These are phyloP conservation scores for Montipora capricornis DNA, from an alignment of 64 coral and sea anemone species.

Conservation along the genomic window DNA sequence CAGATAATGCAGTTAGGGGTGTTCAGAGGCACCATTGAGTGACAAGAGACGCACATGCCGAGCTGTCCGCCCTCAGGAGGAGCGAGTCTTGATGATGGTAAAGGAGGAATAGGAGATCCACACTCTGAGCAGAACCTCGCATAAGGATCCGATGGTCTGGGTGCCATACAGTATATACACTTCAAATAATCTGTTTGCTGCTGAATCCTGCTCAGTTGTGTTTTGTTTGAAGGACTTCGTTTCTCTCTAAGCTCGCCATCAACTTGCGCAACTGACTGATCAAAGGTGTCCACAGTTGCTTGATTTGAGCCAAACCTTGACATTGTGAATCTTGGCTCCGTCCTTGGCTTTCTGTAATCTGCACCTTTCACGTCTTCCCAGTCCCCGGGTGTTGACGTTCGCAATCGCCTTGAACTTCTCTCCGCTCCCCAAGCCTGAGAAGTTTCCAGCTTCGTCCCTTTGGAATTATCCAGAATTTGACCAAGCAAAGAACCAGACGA, in stretches of 20 bases:
- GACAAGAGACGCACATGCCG: conserved; percentile 90
- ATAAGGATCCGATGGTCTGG: conserved; percentile 95
- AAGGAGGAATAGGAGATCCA: conserved; percentile 92
- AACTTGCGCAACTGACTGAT: conserved; percentile 42
- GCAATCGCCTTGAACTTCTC: conserved; percentile 41
- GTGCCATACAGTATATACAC: conserved; percentile 95
- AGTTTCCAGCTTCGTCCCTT: conserved; percentile 36
- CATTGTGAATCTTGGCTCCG: conserved; percentile 81
- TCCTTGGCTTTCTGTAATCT: conserved; percentile 71
- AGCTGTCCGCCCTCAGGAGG: conserved; percentile 91
- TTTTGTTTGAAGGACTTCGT: conserved; percentile 61
- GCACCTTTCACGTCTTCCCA: conserved; percentile 51
- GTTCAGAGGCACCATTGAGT: conserved; percentile 97
- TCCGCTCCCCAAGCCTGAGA: conserved; percentile 60
- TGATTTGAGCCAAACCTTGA: conserved; percentile 85
- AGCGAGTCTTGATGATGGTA: conserved; percentile 77
- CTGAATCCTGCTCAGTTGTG: conserved; percentile 69
- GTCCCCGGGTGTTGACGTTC: conserved; percentile 23
- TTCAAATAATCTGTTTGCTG: conserved; percentile 91
- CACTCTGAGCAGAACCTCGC: conserved; percentile 91
- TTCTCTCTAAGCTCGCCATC: conserved; percentile 61
- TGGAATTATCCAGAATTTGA: conserved; percentile 67
- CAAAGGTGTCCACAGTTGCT: conserved; percentile 60
- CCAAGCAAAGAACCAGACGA: conserved; percentile 55
- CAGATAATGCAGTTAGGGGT: conserved; percentile 89